Percentiles rank a stretch among this genome's conserved stretches.
These are phyloP conservation scores for Leontopithecus rosalia DNA, from an alignment of 2,797 vertebrate genomes.

Conservation along the genomic window DNA sequence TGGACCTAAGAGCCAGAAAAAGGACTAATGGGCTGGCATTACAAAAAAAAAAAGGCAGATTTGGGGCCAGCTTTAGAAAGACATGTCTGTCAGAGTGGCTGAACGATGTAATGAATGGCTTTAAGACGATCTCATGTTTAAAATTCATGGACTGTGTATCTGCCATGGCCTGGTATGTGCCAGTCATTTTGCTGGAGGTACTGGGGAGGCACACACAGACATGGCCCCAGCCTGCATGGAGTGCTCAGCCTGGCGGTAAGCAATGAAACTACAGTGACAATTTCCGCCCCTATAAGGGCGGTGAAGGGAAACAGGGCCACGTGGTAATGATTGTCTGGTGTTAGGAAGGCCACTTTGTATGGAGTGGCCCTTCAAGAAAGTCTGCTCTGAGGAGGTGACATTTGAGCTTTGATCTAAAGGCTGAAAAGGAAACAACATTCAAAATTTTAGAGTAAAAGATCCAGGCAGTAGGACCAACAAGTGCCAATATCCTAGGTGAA, in stretches of 20 bases:
- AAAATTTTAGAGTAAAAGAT: neutral
- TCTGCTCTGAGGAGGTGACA: neutral
- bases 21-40: neutral
- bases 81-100: neutral
- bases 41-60: neutral
- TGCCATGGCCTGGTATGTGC: neutral
- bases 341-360: fast-evolving
- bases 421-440: neutral
- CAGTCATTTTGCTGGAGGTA: neutral
- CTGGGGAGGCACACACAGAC: neutral
- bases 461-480: neutral
- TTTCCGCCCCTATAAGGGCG: neutral
- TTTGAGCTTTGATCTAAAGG: neutral
- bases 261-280: neutral
- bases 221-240: fast-evolving
- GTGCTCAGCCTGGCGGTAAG: neutral
- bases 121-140: neutral
- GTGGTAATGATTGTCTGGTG: neutral
- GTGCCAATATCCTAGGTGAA: neutral
- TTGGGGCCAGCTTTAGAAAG: conserved; percentile 11
- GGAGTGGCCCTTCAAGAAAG: neutral
- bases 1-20: neutral
- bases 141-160: fast-evolving
- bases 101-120: neutral
- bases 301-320: fast-evolving